Base-by-base conservation (phyloP, 2,888 invertebrate species). In the Patella pellucida region DNA sequence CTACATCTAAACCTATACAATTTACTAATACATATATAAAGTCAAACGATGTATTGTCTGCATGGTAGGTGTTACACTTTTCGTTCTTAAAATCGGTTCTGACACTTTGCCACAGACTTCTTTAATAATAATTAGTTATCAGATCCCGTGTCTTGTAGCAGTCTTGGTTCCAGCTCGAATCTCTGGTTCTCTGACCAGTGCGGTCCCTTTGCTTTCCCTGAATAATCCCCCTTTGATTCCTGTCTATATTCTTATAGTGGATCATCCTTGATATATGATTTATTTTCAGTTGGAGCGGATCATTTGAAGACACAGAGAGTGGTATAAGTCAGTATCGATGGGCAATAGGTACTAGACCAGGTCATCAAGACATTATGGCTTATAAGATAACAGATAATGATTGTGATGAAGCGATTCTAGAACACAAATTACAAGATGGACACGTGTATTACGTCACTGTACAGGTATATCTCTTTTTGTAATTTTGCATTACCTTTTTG, bases 371-470 rank as follows among this genome's bases (percentile, higher is more conserved):
- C 73, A 41, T 76, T 50, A 70, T 75, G 67, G 7, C 41, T 2
- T 67, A 62, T 15, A 72, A n/a, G 27, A 19, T n/a, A 11, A 62
- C 71, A 16, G 31, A 52, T 41, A 56, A 54, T 2, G 56, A 62
- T 23, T 79, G 77, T 71, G 69, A 50, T 14, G 15, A 68, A 19
- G n/a, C 69, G 52, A 52, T 23, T 12, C 68, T 71, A 15, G 67
- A 68, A 50, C 50, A 31, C n/a, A 54, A 69, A 41, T 67, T 79
- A 23, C 71, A 73, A 9, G 79, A 77, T 51, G 80, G 80, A 14
- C 75, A 79, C 23, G 74, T 72, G 1, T 80, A 79, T 56, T 80
- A 76, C 68, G 52, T 80, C 41, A 75, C 76, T 16, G 77, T 80
- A n/a, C 75, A 75, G 76, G 80, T 78, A 56, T 12, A 62, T 5